These are phyloP conservation scores for Chlorospingus flavigularis DNA, from an alignment of 2,797 vertebrate genomes.

Conservation along the genomic window DNA sequence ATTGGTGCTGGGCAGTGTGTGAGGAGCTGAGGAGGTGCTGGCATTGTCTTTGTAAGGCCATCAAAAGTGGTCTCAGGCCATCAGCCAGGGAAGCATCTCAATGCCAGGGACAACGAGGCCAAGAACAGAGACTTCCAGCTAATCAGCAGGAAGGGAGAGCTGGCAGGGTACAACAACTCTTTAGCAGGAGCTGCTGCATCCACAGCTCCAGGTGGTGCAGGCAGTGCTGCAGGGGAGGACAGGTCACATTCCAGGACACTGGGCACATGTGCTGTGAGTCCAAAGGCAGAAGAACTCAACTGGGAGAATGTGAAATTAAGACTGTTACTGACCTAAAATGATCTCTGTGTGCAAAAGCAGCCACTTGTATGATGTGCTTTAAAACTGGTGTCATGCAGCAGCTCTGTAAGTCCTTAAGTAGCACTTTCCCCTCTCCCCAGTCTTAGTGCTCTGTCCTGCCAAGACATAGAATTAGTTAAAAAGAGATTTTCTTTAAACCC, in stretches of 20 bases:
- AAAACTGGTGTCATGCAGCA: neutral
- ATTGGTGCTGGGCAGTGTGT: rapidly evolving
- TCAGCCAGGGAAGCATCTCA: neutral
- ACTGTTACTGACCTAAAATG: neutral
- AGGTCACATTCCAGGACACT: neutral
- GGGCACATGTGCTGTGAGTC: neutral
- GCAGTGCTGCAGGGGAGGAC: neutral
- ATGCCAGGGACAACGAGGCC: neutral
- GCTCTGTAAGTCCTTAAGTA: neutral
- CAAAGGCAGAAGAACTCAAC: neutral
- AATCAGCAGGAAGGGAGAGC: neutral
- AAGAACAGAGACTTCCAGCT: neutral
- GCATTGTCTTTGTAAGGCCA: neutral
- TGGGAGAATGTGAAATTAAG: neutral
- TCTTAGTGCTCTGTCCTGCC: neutral
- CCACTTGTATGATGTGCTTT: neutral
- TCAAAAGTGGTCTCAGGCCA: neutral
- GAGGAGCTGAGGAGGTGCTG: neutral
- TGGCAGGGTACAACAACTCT: neutral
- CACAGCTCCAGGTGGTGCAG: rapidly evolving
- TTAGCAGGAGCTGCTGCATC: neutral
- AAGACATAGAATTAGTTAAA: neutral
- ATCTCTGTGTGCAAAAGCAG: neutral
- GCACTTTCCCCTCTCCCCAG: rapidly evolving
- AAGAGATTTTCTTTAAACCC: neutral